These are phyloP conservation scores for Drosophila quinaria DNA, from an alignment of 2,888 invertebrate species.

Conservation along the genomic window DNA sequence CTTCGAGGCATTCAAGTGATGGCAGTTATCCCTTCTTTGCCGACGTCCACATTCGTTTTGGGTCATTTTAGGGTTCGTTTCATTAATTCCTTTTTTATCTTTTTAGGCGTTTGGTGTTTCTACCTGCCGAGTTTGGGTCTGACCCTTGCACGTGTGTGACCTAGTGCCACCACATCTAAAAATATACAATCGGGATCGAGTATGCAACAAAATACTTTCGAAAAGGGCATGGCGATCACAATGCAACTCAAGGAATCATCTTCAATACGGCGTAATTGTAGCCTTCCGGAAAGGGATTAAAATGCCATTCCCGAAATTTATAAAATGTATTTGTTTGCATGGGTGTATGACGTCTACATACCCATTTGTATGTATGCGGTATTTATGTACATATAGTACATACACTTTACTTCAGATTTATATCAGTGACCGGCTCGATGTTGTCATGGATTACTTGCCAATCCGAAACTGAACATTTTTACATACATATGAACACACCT, in stretches of 20 bases:
- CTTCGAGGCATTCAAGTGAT: slow-evolving; percentile 50
- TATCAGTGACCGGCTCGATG: background rate
- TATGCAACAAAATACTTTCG: slow-evolving; percentile 40
- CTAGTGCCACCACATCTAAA: slow-evolving; percentile 64
- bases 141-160: slow-evolving; percentile 84
- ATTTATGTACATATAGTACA: background rate
- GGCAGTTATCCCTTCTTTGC: slow-evolving; percentile 55
- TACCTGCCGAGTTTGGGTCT: slow-evolving; percentile 70
- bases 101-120: slow-evolving; percentile 52
- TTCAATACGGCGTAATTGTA: slow-evolving; percentile 69
- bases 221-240: slow-evolving; percentile 52
- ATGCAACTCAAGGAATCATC: slow-evolving; percentile 50
- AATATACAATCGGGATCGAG: slow-evolving; percentile 47
- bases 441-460: background rate
- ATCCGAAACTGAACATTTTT: background rate
- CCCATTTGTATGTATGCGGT: background rate
- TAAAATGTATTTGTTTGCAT: slow-evolving; percentile 7
- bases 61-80: slow-evolving; percentile 75
- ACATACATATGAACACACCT: no score
- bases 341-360: background rate
- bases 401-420: slow-evolving; percentile 6
- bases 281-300: slow-evolving; percentile 78
- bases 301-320: slow-evolving; percentile 42
- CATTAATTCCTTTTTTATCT: slow-evolving; percentile 67
- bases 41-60: slow-evolving; percentile 68